Percentiles rank a stretch among this genome's conserved stretches.
Conservation (phyloP, 2,888 invertebrate genomes). For the Ceriagrion tenellum region DNA sequence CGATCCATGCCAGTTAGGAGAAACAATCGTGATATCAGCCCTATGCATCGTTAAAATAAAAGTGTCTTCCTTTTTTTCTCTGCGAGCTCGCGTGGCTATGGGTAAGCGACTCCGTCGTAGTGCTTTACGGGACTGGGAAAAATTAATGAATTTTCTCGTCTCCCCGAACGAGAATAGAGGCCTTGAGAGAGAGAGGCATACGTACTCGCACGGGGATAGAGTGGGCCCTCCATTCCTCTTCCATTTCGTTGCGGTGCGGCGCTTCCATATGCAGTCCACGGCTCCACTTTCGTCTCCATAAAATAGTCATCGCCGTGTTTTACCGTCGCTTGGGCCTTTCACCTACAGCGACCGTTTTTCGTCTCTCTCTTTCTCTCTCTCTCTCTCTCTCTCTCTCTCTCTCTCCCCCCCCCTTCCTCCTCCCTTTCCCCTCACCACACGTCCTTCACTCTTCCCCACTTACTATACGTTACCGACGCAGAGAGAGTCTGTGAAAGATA, state of each 20-base stretch:
- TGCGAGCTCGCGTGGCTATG: neutral
- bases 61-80: neutral
- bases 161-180: neutral
- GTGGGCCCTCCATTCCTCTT: neutral
- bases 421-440: too few species aligned
- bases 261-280: conserved; percentile 8
- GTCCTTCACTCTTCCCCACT: too few species aligned
- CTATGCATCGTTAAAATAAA: neutral
- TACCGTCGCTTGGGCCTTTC: conserved; percentile 31
- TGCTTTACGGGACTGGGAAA: neutral
- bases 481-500: too few species aligned
- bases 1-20: neutral
- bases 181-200: neutral
- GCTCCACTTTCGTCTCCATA: conserved; percentile 32
- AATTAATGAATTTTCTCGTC: neutral
- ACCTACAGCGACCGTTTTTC: neutral
- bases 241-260: neutral
- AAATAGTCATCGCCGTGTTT: neutral
- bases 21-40: neutral
- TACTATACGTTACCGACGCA: too few species aligned
- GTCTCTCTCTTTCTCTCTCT: neutral
- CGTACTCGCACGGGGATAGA: neutral
- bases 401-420: neutral
- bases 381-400: neutral
- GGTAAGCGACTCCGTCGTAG: neutral